Evolutionary conservation across 2,888 invertebrate species (phyloP).

Genomic region (Pseudococcus viburni): DNA sequence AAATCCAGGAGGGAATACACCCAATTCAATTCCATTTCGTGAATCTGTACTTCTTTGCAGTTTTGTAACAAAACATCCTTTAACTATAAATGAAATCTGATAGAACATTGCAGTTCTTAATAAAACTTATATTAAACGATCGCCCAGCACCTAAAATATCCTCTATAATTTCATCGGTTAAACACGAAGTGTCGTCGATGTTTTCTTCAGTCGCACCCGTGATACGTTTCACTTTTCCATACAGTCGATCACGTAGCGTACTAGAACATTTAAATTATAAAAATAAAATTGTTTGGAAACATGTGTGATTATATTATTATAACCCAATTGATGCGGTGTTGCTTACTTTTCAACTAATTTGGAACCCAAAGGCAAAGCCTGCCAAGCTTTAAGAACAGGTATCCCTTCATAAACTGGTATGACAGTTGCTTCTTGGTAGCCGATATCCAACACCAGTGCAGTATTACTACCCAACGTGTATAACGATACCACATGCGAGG

Average conservation of each 20-base stretch:
- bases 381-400: constrained; percentile 87
- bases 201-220: constrained; percentile 30
- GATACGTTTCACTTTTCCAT: constrained; percentile 60
- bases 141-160: constrained; percentile 73
- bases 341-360: constrained; percentile 80
- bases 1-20: constrained; percentile 74
- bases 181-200: constrained; percentile 49
- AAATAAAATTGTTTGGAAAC: neutral
- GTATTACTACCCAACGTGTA: constrained; percentile 87
- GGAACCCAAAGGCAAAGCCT: constrained; percentile 85
- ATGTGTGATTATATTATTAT: neutral
- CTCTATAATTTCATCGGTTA: constrained; percentile 73
- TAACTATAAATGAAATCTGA: constrained; percentile 74
- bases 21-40: constrained; percentile 72
- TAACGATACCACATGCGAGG: constrained; percentile 87
- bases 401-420: constrained; percentile 90
- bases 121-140: neutral
- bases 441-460: constrained; percentile 89
- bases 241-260: constrained; percentile 40
- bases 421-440: constrained; percentile 85
- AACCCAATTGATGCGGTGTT: constrained; percentile 70
- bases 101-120: neutral
- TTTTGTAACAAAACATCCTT: constrained; percentile 90
- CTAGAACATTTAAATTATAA: neutral
- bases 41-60: constrained; percentile 77